phyloP scores from a whole-genome alignment of 64 coral and sea anemone genomes.

The Hydrozoanthus tunicans region DNA sequence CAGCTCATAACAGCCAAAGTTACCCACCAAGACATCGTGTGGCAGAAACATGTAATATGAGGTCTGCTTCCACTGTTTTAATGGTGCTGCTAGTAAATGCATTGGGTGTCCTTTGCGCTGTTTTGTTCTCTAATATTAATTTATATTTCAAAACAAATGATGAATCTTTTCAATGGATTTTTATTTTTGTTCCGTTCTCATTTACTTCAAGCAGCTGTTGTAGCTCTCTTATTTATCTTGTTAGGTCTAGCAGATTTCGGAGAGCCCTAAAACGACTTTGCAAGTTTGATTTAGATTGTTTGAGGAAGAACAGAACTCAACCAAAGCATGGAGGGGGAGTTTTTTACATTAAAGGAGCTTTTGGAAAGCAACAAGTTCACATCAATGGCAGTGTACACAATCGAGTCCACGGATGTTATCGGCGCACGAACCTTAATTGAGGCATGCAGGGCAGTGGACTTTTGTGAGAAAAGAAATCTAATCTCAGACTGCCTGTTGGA shows the following conservation, averaged over 20 bases:
- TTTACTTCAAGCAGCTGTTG: neutral
- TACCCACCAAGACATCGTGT: neutral
- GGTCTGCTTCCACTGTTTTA: neutral
- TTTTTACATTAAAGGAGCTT: neutral
- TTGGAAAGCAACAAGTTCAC: neutral
- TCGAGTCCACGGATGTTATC: neutral
- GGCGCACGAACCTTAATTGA: neutral
- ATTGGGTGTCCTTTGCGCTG: neutral
- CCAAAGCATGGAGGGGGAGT: neutral
- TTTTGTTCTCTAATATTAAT: neutral
- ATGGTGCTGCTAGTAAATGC: neutral
- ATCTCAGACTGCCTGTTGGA: neutral
- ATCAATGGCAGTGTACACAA: neutral
- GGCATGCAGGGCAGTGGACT: neutral
- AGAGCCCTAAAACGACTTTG: neutral
- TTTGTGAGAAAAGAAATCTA: neutral
- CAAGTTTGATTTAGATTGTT: neutral
- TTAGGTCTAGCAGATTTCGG: neutral
- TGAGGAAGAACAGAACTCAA: neutral
- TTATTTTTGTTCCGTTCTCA: neutral
- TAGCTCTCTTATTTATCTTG: neutral
- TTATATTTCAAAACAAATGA: too few species aligned
- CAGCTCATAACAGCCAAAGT: neutral
- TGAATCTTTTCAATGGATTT: neutral
- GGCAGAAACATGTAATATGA: neutral